Evolutionary conservation across 2,797 vertebrate genomes (phyloP).

Genomic region (Pseudomugil tenellus): DNA sequence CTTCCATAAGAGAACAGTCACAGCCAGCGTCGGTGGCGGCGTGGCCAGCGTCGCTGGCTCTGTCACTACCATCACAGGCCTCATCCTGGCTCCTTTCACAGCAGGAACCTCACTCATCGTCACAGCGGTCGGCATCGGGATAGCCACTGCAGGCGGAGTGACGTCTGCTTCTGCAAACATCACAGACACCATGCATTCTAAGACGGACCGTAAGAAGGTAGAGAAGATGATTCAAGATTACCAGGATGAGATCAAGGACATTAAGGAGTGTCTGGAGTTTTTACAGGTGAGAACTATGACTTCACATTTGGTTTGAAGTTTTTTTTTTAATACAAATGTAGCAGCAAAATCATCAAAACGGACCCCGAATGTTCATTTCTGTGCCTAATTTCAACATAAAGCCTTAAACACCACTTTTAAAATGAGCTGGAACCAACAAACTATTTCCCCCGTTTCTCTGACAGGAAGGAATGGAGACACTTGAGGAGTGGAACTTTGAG

Average conservation of each 20-base stretch:
- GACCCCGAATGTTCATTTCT: too few relatives aligned
- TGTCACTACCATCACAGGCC: slow-evolving; percentile 82
- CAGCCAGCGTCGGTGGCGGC: slow-evolving; percentile 77
- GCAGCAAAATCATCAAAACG: too few relatives aligned
- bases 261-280: slow-evolving; percentile 81
- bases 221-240: slow-evolving; percentile 82
- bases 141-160: slow-evolving; percentile 81
- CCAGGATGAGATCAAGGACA: slow-evolving; percentile 80
- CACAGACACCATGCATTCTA: slow-evolving; percentile 81
- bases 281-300: slow-evolving; percentile 80
- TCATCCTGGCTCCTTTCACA: slow-evolving; percentile 82
- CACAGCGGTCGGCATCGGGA: slow-evolving; percentile 79
- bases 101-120: slow-evolving; percentile 83
- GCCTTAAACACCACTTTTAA: neutral
- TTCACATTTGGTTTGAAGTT: too few relatives aligned
- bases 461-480: slow-evolving; percentile 79
- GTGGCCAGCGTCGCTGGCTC: slow-evolving; percentile 80
- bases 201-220: slow-evolving; percentile 81
- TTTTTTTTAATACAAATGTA: too few relatives aligned
- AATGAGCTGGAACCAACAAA: neutral
- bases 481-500: slow-evolving; percentile 82
- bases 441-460: neutral
- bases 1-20: slow-evolving; percentile 82
- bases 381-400: neutral
- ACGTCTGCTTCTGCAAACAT: slow-evolving; percentile 81